Evolutionary conservation across 2,888 invertebrate genomes (phyloP).

Genomic region (Hirudinaria manillensis): DNA sequence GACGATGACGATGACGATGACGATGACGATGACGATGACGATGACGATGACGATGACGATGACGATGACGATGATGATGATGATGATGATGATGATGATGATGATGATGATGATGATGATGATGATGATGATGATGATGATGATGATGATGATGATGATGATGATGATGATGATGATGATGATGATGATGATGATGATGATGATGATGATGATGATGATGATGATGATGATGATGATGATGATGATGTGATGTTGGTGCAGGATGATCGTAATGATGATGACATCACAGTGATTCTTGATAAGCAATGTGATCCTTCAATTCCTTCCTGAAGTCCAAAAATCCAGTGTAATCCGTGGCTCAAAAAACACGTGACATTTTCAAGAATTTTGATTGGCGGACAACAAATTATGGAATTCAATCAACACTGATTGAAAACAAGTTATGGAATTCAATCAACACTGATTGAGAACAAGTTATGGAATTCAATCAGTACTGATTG

Average conservation of each 20-base stretch:
- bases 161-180: conserved; percentile 26
- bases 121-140: conserved; percentile 24
- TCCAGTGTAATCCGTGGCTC: too few relatives aligned
- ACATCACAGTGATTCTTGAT: background rate
- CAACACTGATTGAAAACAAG: too few relatives aligned
- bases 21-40: background rate
- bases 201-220: conserved; percentile 10
- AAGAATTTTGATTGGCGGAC: too few relatives aligned
- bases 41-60: background rate
- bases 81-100: conserved; percentile 19
- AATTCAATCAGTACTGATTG: too few relatives aligned
- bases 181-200: conserved; percentile 20
- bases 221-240: conserved; percentile 1
- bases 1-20: background rate
- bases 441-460: too few relatives aligned
- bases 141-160: conserved; percentile 23
- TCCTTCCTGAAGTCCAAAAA: too few relatives aligned
- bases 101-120: conserved; percentile 24
- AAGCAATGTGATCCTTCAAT: too few relatives aligned
- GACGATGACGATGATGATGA: background rate
- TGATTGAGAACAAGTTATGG: too few relatives aligned
- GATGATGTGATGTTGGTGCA: background rate
- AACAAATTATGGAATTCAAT: too few relatives aligned
- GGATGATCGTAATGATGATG: background rate
- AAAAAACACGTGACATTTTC: too few relatives aligned